phyloP scores from a whole-genome alignment of 2,888 invertebrate species.

The Protodeltote pygarga region DNA sequence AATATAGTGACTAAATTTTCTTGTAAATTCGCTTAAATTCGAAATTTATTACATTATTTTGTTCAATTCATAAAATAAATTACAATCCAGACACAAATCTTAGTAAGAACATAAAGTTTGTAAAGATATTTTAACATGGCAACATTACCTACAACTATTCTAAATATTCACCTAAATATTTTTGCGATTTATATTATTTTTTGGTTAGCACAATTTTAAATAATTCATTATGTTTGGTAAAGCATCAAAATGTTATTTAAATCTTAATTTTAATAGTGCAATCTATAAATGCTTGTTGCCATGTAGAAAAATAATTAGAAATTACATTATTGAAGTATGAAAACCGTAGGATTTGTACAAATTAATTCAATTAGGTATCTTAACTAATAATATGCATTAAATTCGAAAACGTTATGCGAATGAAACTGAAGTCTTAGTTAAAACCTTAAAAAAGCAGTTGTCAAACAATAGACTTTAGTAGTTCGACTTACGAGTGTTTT shows the following conservation, averaged over 20 bases:
- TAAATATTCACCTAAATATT: slow-evolving; percentile 1
- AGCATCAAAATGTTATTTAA: neutral
- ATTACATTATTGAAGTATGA: slow-evolving; percentile 22
- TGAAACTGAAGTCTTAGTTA: neutral
- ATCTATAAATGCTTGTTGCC: slow-evolving; percentile 40
- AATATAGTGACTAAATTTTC: slow-evolving; percentile 50
- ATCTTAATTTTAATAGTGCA: neutral
- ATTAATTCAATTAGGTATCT: slow-evolving; percentile 35
- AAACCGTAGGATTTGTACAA: slow-evolving; percentile 41
- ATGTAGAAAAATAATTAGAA: slow-evolving; percentile 29
- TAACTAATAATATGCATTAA: slow-evolving; percentile 47
- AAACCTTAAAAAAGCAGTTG: neutral
- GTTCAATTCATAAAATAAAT: slow-evolving; percentile 21
- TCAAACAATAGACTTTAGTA: no score
- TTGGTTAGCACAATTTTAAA: neutral
- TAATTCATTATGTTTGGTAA: neutral
- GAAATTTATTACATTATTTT: slow-evolving; percentile 10
- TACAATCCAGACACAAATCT: slow-evolving; percentile 18
- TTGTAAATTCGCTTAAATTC: slow-evolving; percentile 56
- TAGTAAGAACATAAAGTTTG: slow-evolving; percentile 15
- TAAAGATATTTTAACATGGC: slow-evolving; percentile 34
- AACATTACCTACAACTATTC: slow-evolving; percentile 19
- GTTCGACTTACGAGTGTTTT: no score
- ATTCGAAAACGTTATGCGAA: slow-evolving; percentile 25
- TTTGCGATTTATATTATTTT: slow-evolving; percentile 5